These are phyloP conservation scores for Turnix velox DNA, from an alignment of 2,113 vertebrate species.

Conservation along the genomic window DNA sequence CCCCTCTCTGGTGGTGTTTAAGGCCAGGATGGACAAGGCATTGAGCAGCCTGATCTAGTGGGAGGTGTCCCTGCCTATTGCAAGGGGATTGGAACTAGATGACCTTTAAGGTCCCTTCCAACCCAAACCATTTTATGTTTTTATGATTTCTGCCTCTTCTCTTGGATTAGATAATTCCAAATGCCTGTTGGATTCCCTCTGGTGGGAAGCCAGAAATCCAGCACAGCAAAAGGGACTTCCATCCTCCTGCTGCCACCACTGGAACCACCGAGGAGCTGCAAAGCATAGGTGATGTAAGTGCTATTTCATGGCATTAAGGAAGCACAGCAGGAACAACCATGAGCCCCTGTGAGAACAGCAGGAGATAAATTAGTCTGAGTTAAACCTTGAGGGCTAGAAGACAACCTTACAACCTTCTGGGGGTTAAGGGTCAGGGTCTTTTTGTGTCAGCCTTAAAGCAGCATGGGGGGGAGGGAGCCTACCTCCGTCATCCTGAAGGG, in stretches of 20 bases:
- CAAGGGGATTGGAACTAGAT: too few species aligned
- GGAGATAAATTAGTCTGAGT: background rate
- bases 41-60: too few species aligned
- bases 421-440: background rate
- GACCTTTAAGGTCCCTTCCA: too few species aligned
- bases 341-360: background rate
- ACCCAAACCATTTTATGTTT: too few species aligned
- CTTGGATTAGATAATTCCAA: rapidly evolving
- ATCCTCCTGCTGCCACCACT: rapidly evolving
- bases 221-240: background rate
- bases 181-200: background rate
- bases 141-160: background rate
- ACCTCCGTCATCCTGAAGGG: background rate
- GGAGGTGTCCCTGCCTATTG: too few species aligned
- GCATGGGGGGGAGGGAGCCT: background rate
- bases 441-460: background rate
- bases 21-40: too few species aligned
- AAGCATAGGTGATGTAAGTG: background rate
- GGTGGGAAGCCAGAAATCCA: background rate
- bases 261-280: rapidly evolving
- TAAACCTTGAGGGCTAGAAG: background rate
- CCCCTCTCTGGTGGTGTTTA: too few species aligned
- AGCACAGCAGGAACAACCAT: background rate
- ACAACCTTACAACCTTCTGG: background rate
- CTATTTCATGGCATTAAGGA: background rate